A percentile compares a stretch with the other conserved stretches of the same genome.
Conservation (phyloP, 2,113 vertebrate species). For the Corythornis madagascariensis region DNA sequence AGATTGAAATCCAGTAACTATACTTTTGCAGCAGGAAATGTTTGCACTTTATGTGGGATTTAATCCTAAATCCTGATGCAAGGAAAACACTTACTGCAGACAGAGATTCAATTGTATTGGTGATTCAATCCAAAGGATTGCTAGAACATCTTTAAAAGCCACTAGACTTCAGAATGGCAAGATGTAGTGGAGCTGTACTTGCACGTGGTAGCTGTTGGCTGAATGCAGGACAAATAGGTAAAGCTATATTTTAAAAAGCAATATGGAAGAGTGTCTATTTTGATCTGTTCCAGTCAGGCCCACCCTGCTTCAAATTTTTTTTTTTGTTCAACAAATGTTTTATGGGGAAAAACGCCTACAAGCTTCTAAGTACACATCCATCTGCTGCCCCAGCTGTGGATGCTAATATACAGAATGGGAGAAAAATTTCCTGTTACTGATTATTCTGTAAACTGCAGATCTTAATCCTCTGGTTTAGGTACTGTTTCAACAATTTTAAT, state of each 20-base stretch:
- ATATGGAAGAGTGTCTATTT: constrained; percentile 36
- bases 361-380: constrained; percentile 56
- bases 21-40: not conserved
- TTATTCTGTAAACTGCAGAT: constrained; percentile 34
- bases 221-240: not conserved
- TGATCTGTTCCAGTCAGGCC: constrained; percentile 47
- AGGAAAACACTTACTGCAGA: not conserved
- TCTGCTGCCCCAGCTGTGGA: constrained; percentile 70
- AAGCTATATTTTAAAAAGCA: constrained; percentile 52
- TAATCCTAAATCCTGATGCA: not conserved
- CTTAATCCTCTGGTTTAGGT: constrained; percentile 36
- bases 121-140: not conserved
- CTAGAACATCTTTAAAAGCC: not conserved
- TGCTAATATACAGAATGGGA: constrained; percentile 37
- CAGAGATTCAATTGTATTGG: not conserved
- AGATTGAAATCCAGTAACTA: not conserved
- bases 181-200: not conserved
- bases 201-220: not conserved
- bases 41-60: not conserved
- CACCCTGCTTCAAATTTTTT: constrained; percentile 47
- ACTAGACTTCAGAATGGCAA: not conserved
- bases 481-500: constrained; percentile 12
- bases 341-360: constrained; percentile 57
- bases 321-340: constrained; percentile 44
- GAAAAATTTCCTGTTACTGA: constrained; percentile 39